Evolutionary conservation across 53 echinoderm and acorn worm species (phyloP), one percentile per base, ranked within the genome.

Genomic region (Apostichopus leukothele): DNA sequence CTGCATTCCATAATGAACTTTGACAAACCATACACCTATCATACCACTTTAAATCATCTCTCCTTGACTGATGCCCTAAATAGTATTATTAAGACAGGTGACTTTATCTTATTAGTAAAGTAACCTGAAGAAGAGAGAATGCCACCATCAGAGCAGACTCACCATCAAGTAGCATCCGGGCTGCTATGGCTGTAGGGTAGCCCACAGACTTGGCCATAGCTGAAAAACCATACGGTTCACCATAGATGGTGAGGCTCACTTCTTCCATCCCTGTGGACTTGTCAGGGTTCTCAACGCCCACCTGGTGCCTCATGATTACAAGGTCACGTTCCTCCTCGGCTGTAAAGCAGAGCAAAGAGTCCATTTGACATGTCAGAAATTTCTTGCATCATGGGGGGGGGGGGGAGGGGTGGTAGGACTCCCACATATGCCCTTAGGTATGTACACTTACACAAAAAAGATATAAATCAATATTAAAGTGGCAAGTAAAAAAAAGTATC

Each of bases 131-230:
- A 39, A 39, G 39, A 39, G 39, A 39, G 39, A 13, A 71, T n/a
- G 71, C 13, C 18, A 3, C 18, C n/a, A 71, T 3, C 1, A 71
- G 71, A 71, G n/a, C 13, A 76, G 20, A 39, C 92, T 76, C 87
- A 97, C 97, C 97, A 26, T 97, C 93, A 9, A 97, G 91, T 5
- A 97, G 86, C 97, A 97, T 95, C 75, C 94, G 94, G n/a, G 97
- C 79, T 0, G 86, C 97, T 73, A 97, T 97, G 13, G 97, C 97
- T 52, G 93, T 89, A 10, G 97, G 97, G 91, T 94, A 97, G 4
- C 97, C 97, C 52, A 97, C 97, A 89, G 90, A 91, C 89, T 92
- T 97, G 53, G 97, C 97, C 97, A 97, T 97, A 50, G 97, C 95
- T 39, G 97, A 95, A 18, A 94, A 83, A 12, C 97, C 97, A 63